Evolutionary conservation across 2,888 invertebrate genomes (phyloP).

Genomic region (Teleogryllus oceanicus): DNA sequence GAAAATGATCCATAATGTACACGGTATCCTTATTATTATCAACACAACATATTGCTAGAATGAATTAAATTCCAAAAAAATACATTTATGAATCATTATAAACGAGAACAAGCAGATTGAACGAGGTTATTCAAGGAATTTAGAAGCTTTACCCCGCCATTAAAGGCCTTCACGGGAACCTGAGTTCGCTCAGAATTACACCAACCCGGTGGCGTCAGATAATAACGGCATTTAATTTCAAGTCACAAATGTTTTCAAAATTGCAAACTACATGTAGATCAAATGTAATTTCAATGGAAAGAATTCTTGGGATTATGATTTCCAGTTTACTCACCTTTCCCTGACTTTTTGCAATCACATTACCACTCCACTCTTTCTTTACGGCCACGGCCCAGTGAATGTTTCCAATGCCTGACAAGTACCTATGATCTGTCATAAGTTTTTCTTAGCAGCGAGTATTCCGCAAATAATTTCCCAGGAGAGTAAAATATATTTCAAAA

Average conservation of each 20-base stretch:
- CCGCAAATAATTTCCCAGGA: background rate
- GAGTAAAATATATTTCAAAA: background rate
- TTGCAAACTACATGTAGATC: constrained; percentile 33
- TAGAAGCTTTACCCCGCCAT: constrained; percentile 28
- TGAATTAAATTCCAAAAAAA: background rate
- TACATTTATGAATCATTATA: background rate
- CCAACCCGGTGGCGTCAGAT: background rate
- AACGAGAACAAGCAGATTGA: background rate
- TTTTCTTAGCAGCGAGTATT: background rate
- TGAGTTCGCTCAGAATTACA: constrained; percentile 34
- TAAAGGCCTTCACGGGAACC: constrained; percentile 27
- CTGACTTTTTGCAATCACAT: constrained; percentile 75
- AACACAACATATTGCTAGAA: too few species aligned
- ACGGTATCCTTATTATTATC: background rate
- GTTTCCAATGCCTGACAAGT: constrained; percentile 1
- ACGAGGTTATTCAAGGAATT: background rate
- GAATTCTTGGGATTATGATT: constrained; percentile 31
- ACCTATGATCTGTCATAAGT: background rate
- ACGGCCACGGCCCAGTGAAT: constrained; percentile 23
- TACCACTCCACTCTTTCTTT: constrained; percentile 50
- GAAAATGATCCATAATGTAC: constrained; percentile 23
- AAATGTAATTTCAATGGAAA: constrained; percentile 33
- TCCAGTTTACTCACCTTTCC: constrained; percentile 63
- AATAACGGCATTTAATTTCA: constrained; percentile 27
- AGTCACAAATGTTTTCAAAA: background rate